Base-by-base conservation (phyloP, 1,140 invertebrate genomes). In the Octopus sinensis region DNA sequence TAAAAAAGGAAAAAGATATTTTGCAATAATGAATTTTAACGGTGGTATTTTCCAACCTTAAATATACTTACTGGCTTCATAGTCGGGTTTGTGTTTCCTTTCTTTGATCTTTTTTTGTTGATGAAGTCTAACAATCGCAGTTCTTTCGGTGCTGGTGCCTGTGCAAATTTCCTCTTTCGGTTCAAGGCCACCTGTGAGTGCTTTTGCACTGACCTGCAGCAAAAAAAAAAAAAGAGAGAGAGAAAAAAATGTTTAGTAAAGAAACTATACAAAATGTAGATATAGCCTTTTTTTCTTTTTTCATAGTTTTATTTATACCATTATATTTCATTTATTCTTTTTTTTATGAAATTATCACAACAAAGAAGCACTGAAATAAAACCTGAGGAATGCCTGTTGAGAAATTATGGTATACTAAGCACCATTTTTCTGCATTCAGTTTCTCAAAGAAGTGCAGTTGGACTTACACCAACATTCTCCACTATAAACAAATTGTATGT, bases 91-190 rank as follows among this genome's bases (percentile, higher is more conserved):
- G 68, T 43, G 30, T 43, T 5, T 12, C 68, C 68, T 73, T 73
- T 73, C 30, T 23, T 13, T 4, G 30, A 23, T 79, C 89, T 91
- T 79, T 88, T 90, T 68, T 87, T 88, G 10, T 81, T 83, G 52
- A 92, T 83, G 87, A 95, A 93, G 87, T 95, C 94, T 85, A 93
- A 92, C 82, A 96, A 92, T 85, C 94, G 94, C 84, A 96, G 89
- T 79, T 94, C 94, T 80, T 94, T 94, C 54, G 94, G 93, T 87
- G 95, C 94, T n/a, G 95, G 93, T 82, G 95, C 93, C 87, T 96
- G 94, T 86, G 96, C 95, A 86, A 96, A 92, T 93, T 96, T 96
- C 89, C 95, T 93, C 91, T 96, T 96, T 17, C 95, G 93, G 92
- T 96, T 96, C 76, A 95, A 93, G 13, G 94, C 87, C 53, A 86